Evolutionary conservation across 2,113 vertebrate genomes (phyloP).

Genomic region (Conger conger): DNA sequence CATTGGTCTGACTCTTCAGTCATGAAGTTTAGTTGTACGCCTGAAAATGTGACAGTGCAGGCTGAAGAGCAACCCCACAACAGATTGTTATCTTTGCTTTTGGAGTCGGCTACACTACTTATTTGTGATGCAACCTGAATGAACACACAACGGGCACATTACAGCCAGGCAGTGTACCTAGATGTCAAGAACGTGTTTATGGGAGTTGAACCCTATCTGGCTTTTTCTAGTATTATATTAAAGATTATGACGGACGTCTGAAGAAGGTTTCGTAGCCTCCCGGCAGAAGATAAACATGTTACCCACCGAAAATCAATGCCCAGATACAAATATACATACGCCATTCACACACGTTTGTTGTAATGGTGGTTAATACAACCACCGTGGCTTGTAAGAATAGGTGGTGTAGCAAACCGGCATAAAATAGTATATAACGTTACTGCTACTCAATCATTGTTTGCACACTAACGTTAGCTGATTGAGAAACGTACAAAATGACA

Average conservation of each 20-base stretch:
- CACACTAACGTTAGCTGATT: slow-evolving; percentile 11
- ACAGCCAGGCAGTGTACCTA: background rate
- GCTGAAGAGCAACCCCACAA: background rate
- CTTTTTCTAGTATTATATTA: background rate
- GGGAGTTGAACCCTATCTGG: background rate
- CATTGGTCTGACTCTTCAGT: background rate
- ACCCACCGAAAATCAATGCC: background rate
- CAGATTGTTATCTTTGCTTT: background rate
- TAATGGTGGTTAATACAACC: background rate
- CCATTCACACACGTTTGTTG: background rate
- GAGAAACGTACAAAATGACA: no score
- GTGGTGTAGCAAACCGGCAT: background rate
- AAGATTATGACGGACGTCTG: background rate
- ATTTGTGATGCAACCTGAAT: background rate
- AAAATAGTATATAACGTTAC: background rate
- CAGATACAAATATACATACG: slow-evolving; percentile 1
- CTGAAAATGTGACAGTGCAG: background rate
- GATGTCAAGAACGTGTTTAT: background rate
- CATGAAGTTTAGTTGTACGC: background rate
- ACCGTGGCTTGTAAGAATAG: background rate
- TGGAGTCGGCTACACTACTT: background rate
- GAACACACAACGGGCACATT: background rate
- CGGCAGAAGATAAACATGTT: background rate
- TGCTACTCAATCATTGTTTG: background rate
- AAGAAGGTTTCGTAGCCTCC: background rate